Evolutionary conservation across 1,140 invertebrate species (phyloP), one percentile per base, ranked within the genome.

Genomic region (Macrocentrus cingulum): DNA sequence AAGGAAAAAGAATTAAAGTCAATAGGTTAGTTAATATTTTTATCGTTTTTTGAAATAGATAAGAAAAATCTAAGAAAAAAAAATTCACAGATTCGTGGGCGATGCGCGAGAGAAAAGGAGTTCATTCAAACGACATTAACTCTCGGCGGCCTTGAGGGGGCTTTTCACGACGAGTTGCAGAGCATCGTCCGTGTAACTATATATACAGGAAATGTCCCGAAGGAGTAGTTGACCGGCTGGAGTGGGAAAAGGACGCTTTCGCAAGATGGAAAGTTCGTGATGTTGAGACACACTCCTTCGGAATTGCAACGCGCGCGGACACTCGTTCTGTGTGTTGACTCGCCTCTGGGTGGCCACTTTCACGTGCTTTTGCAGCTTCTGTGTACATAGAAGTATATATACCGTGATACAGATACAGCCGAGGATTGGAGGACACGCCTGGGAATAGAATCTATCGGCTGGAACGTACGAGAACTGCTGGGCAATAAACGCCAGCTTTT

Each of bases 371-470:
- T n/a, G n/a, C n/a, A n/a, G 7, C 8, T 9, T 11, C 22, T 5
- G 13, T 44, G 11, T 19, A 44, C 16, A 18, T 44, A n/a, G n/a
- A n/a, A n/a, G n/a, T 29, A 29, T 29, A 29, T 29, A 29, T 29
- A 9, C 9, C n/a, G n/a, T n/a, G n/a, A 44, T 44, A 44, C 22
- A 44, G n/a, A 29, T 29, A 29, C 9, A 29, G 15, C 34, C n/a
- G 29, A 49, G 23, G 46, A 29, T 25, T 23, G 56, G 49, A 45
- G 41, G 25, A 51, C 29, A 46, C 49, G 50, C 45, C 56, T 36
- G 16, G 34, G 49, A 41, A 29, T 29, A 59, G 51, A 59, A 59
- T 59, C 48, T 50, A 59, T 59, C 56, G 49, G 49, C 56, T 22
- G 48, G 42, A 53, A 59, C 56, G 34, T 49, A 49, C 23, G 46